Base-by-base conservation (phyloP, 1,140 invertebrate genomes). In the Anadara kagoshimensis region DNA sequence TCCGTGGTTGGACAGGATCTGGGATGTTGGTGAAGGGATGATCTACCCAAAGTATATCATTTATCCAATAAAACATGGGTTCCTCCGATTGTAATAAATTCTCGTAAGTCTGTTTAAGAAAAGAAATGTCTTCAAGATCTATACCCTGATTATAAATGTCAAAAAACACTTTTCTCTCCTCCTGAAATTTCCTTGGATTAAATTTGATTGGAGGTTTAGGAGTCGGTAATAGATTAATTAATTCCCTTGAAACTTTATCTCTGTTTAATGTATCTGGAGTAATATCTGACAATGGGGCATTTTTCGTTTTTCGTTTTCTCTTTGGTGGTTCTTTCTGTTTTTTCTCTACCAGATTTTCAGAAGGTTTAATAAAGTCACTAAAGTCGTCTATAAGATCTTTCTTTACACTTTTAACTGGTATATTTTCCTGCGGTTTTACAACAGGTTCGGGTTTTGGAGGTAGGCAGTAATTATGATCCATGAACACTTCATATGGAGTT, bases 11-110 rank as follows among this genome's bases (percentile, higher is more conserved):
- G 5, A 81, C 69, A 44, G 87, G 85, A 69, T 88, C 85, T 20
- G 85, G 84, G 67, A 88, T 86, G 67, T 85, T 80, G 16, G 87
- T 92, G 79, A 89, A 91, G 73, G 95, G 94, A 91, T 98, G 97
- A 87, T 98, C 96, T 14, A 98, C 96, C 97, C 97, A 98, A 90
- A 98, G 96, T 43, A 96, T 98, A 86, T 98, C 96, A 87, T 97
- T 98, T 56, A 98, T 90, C 95, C 96, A 98, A 85, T 94, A 95
- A 71, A 81, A 84, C 73, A 80, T 80, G 12, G 83, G 92, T 87
- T 97, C 95, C 84, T 97, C 94, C 1, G 94, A 93, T 56, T 82
- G 78, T 71, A 98, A 89, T 86, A 98, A 90, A 56, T 93, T 92
- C 73, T 97, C 95, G 86, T 98, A 98, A 57, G 94, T 95, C 78